A percentile compares a stretch with the other conserved stretches of the same genome.
Evolutionary conservation across 2,888 invertebrate genomes (phyloP).

Genomic region (Apamea anceps): DNA sequence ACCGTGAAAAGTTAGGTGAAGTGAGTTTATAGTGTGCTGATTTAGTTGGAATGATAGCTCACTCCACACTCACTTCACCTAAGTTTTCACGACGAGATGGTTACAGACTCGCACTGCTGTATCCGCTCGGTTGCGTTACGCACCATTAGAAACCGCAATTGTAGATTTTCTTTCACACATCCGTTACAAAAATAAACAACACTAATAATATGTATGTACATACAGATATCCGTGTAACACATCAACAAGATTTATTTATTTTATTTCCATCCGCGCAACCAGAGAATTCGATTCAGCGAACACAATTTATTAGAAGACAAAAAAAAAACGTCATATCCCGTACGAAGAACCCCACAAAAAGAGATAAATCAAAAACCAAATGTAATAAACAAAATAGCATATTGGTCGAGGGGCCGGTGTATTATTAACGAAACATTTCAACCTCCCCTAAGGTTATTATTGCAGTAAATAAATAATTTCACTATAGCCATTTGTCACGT

Average conservation of each 20-base stretch:
- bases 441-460: conserved; percentile 68
- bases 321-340: conserved; percentile 53
- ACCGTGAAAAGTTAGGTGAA: too few species aligned
- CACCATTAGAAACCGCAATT: background rate
- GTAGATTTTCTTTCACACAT: background rate
- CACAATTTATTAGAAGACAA: conserved; percentile 67
- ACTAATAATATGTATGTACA: background rate
- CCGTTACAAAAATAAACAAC: too few species aligned
- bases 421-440: conserved; percentile 69
- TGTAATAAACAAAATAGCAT: conserved; percentile 67
- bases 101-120: too few species aligned
- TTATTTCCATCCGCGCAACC: conserved; percentile 65
- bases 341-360: conserved; percentile 32
- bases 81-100: too few species aligned
- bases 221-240: background rate
- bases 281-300: conserved; percentile 62
- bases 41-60: too few species aligned
- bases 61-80: too few species aligned
- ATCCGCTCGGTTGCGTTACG: background rate
- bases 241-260: conserved; percentile 70
- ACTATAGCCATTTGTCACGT: conserved; percentile 73
- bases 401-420: conserved; percentile 64
- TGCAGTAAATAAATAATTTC: conserved; percentile 71
- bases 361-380: conserved; percentile 63
- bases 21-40: too few species aligned